Percentiles rank a stretch among this genome's conserved stretches.
These are phyloP conservation scores for Xylocopa sonorina DNA, from an alignment of 1,140 invertebrate species.

Conservation along the genomic window DNA sequence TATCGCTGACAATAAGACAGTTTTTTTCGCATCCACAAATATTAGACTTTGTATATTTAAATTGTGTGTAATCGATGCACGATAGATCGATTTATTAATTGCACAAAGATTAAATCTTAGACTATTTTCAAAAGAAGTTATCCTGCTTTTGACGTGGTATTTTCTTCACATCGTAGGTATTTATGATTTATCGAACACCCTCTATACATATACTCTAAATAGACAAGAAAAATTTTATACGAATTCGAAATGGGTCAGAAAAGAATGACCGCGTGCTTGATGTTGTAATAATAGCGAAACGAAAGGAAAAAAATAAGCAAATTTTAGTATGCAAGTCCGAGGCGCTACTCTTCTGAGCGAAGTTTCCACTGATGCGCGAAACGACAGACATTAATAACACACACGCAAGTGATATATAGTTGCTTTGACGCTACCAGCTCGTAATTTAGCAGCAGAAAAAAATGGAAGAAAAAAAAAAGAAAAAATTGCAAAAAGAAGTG, in stretches of 20 bases:
- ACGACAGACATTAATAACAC: slow-evolving; percentile 62
- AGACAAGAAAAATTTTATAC: slow-evolving; percentile 38
- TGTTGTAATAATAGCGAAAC: slow-evolving; percentile 53
- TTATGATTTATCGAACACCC: slow-evolving; percentile 41
- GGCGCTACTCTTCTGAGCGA: slow-evolving; percentile 63
- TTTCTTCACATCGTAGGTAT: slow-evolving; percentile 43
- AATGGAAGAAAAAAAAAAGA: slow-evolving; percentile 31
- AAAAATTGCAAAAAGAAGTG: slow-evolving; percentile 48
- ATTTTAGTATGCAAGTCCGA: slow-evolving; percentile 61
- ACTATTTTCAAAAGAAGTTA: neutral
- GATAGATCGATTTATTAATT: neutral
- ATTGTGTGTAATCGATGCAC: neutral
- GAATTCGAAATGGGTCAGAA: slow-evolving; percentile 21
- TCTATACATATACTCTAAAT: slow-evolving; percentile 8
- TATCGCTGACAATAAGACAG: slow-evolving; percentile 46
- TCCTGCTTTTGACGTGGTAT: slow-evolving; percentile 35
- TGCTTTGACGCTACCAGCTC: slow-evolving; percentile 66
- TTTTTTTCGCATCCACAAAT: neutral
- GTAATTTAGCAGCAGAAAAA: slow-evolving; percentile 51
- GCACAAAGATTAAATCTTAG: neutral
- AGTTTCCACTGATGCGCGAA: slow-evolving; percentile 59
- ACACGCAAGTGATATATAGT: slow-evolving; percentile 56
- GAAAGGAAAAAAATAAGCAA: neutral
- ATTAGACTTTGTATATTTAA: neutral
- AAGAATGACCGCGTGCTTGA: slow-evolving; percentile 44